Base-by-base conservation (phyloP, 2,797 vertebrate genomes). In the Kryptolebias ocellatus region DNA sequence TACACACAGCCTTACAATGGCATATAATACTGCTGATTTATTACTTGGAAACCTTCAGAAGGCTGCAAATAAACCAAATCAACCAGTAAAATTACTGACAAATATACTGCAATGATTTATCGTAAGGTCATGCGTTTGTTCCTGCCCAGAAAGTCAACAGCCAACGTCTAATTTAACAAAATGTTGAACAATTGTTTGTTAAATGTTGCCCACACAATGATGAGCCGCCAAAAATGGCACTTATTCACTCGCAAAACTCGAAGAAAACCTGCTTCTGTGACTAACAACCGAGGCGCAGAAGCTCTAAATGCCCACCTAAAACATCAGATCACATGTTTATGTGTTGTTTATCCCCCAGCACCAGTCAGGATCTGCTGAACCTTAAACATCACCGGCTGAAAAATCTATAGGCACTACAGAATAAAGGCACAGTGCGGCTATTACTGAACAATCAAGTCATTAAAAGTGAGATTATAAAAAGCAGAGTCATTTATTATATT, bases 181-280 rank as follows among this genome's bases (percentile, higher is more conserved):
- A 39, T 39, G 37, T 10, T 39, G 37, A 11, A 39, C 49, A 86
- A 24, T 24, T 24, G 20, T 24, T 24, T 24, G 20, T 24, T 24
- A 24, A 65, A 89, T 86, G 79, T 67, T 34, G 34, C 34, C 80
- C 68, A 74, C 50, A 76, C 55, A 63, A 67, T 42, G 24, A 17
- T 59, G 20, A n/a, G 44, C 53, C 45, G 34, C 28, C 17, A 44
- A 74, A 24, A 62, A 67, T 50, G 60, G 51, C 54, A 49, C 28
- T 8, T 20, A 61, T 49, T 34, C 53, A 47, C 34, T n/a, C 61
- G 20, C 31, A 63, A 9, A 28, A 28, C 76, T 14, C 0, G 2
- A 64, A 61, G 20, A 24, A 24, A 24, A 24, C 20, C 49, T 16
- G 20, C 9, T 52, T 28, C 70, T 55, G 50, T 60, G 61, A 74